Conservation (phyloP, 2,113 vertebrate genomes). For the Atractosteus spatula region DNA sequence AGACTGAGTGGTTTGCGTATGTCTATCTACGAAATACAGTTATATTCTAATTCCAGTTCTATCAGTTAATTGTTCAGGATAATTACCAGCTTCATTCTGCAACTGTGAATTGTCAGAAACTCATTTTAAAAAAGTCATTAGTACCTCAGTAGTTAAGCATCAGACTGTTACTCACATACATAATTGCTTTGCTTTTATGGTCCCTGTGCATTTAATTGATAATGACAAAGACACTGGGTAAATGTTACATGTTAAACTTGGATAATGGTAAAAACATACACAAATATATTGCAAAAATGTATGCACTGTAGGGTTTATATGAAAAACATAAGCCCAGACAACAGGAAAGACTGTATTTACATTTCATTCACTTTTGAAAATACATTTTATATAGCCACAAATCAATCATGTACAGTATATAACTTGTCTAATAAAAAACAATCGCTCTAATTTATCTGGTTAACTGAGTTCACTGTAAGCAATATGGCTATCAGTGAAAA, state of each 20-base stretch:
- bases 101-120: conserved; percentile 14
- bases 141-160: conserved; percentile 6
- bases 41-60: neutral
- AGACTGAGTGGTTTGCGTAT: no score
- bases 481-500: no score
- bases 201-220: conserved; percentile 10
- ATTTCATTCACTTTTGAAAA: no score
- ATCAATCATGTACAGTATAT: no score
- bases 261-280: neutral
- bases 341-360: no score
- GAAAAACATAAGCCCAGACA: no score
- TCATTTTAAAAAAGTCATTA: conserved; percentile 23
- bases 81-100: conserved; percentile 18
- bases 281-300: neutral
- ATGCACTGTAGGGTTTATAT: no score
- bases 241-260: conserved; percentile 2
- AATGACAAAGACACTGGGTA: conserved; percentile 13
- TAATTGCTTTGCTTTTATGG: conserved; percentile 16
- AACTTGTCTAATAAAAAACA: no score
- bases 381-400: no score
- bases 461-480: no score
- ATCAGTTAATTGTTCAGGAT: conserved; percentile 17
- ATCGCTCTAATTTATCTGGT: no score
- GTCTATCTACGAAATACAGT: neutral
- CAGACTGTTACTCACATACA: conserved; percentile 11